These are phyloP conservation scores for Doris montereyensis DNA, from an alignment of 2,888 invertebrate genomes.

Conservation along the genomic window DNA sequence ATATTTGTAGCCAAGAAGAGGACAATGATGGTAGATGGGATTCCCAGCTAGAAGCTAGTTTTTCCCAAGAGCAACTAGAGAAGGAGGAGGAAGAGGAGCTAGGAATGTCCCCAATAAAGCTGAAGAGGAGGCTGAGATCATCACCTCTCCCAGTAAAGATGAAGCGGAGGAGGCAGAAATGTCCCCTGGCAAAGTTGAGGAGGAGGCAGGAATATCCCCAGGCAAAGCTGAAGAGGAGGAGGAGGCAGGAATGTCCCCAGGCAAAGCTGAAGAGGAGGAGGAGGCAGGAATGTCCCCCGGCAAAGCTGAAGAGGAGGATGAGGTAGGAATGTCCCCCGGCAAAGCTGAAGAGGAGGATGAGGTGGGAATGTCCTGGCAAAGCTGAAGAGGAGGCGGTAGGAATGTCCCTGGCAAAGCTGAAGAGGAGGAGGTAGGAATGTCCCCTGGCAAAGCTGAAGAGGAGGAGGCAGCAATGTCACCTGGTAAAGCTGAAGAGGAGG, in stretches of 20 bases:
- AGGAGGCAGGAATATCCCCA: not conserved
- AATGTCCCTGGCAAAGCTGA: not conserved
- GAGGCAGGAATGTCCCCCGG: not conserved
- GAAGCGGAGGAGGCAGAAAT: not conserved
- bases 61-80: not conserved
- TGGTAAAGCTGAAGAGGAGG: not conserved
- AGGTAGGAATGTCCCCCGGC: not conserved
- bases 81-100: not conserved
- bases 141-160: not conserved
- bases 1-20: not conserved
- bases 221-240: not conserved
- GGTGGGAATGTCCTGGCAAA: not conserved
- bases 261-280: not conserved
- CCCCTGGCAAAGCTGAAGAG: not conserved
- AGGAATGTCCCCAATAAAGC: not conserved
- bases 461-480: not conserved
- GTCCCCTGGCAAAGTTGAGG: not conserved
- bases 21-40: conserved; percentile 23
- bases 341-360: not conserved
- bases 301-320: not conserved
- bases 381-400: not conserved
- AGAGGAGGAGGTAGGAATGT: not conserved
- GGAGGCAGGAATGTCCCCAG: not conserved
- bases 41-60: not conserved
- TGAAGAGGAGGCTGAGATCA: not conserved